These are phyloP conservation scores for Lates calcarifer DNA, from an alignment of 2,113 vertebrate species.

Conservation along the genomic window DNA sequence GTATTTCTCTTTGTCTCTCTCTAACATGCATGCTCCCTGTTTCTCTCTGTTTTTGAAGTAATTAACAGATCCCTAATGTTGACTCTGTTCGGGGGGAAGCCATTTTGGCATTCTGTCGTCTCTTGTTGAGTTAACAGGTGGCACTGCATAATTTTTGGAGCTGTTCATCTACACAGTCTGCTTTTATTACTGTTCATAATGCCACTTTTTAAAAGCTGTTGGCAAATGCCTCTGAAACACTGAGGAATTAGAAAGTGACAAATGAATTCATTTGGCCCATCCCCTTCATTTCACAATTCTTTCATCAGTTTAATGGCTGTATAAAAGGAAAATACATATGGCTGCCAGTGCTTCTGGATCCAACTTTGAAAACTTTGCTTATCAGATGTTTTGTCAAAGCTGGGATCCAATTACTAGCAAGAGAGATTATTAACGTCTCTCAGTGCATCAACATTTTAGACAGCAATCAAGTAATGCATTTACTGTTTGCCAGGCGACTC, in stretches of 20 bases:
- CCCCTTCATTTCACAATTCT: conserved; percentile 41
- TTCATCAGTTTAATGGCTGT: conserved; percentile 64
- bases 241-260: conserved; percentile 60
- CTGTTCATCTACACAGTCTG: conserved; percentile 33
- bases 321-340: conserved; percentile 42
- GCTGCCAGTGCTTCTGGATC: conserved; percentile 26
- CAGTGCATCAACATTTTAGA: conserved; percentile 34
- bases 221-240: conserved; percentile 52
- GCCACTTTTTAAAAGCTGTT: conserved; percentile 61
- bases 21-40: neutral
- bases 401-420: conserved; percentile 35
- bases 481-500: conserved; percentile 23
- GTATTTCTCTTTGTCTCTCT: neutral
- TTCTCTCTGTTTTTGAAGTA: conserved; percentile 22
- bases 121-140: conserved; percentile 58
- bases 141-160: conserved; percentile 36
- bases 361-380: conserved; percentile 56
- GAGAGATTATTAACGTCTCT: conserved; percentile 36
- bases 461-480: conserved; percentile 35
- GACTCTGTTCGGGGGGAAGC: conserved; percentile 26
- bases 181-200: conserved; percentile 54
- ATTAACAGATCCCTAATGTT: conserved; percentile 47
- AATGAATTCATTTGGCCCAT: conserved; percentile 64
- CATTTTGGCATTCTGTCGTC: conserved; percentile 33
- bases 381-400: conserved; percentile 50